phyloP scores from a whole-genome alignment of 64 coral and sea anemone genomes.

The Stylophora pistillata region DNA sequence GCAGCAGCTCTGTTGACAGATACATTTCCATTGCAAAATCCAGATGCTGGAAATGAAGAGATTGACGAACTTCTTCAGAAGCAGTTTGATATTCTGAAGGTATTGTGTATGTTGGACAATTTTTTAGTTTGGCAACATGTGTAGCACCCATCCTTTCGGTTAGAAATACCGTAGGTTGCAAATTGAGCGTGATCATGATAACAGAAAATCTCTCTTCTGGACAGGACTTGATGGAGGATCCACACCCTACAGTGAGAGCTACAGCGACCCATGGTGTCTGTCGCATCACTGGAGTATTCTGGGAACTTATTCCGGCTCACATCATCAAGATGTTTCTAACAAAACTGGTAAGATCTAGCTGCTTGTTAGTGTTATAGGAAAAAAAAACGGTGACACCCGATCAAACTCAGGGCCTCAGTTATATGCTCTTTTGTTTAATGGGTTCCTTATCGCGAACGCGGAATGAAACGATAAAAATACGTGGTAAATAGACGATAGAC shows the following conservation, averaged over 20 bases:
- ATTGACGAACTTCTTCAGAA: conserved; percentile 86
- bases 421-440: too few relatives aligned
- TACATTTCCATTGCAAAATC: conserved; percentile 90
- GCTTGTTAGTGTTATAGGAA: background rate
- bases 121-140: background rate
- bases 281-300: conserved; percentile 87
- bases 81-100: conserved; percentile 95
- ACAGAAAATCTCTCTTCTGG: background rate
- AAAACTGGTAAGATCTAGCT: conserved; percentile 71
- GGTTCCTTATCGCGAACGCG: too few relatives aligned
- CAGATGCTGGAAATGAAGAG: conserved; percentile 87
- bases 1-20: conserved; percentile 87
- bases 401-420: too few relatives aligned
- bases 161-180: too few relatives aligned
- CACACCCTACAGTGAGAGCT: conserved; percentile 84
- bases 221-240: conserved; percentile 81
- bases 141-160: too few relatives aligned
- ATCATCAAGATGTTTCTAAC: conserved; percentile 78
- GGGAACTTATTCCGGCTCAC: conserved; percentile 91
- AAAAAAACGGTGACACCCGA: too few relatives aligned
- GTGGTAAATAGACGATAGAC: too few relatives aligned
- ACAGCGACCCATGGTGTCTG: conserved; percentile 93
- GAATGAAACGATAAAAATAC: too few relatives aligned
- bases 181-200: background rate
- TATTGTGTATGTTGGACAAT: background rate